Base-by-base conservation (phyloP, 2,797 vertebrate genomes). In the Petrocephalus schoutedeni region DNA sequence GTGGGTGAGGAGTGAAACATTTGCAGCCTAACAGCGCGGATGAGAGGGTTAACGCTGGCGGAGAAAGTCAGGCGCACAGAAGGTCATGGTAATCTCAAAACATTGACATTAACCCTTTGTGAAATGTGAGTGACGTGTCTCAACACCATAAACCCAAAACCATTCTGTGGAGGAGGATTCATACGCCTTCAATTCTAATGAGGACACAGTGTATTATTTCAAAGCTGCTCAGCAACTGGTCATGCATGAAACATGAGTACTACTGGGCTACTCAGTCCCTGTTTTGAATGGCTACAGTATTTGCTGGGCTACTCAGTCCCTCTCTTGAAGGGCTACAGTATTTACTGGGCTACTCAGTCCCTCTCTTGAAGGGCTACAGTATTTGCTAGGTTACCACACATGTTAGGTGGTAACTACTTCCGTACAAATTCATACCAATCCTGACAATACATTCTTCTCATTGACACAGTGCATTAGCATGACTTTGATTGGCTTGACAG, bases 21-120 rank as follows among this genome's bases (percentile, higher is more conserved):
- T 41, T 80, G 36, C 45, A 36, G 32, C 77, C 36, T n/a, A 21
- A 45, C 19, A 82, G 2, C 7, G 41, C n/a, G 45, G 36, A 5
- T 45, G 77, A 45, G 41, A 51, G 77, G 77, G 67, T 71, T 71
- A 71, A 71, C 14, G 12, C 32, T 71, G 67, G 67, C 4, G 67
- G 49, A 83, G 49, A 85, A 32, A 56, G 83, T 85, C 51, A 28
- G 12, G 21, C 4, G 2, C 53, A 32, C 9, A 23, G 23, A 85
- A 85, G 83, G 83, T 85, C 83, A 85, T 12, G 4, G 4, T 56
- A 85, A 85, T 14, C 14, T 28, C 83, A 56, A 28, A 28, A 28
- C 53, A 56, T 19, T 57, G 83, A 51, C 53, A 56, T 85, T 85
- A 85, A 85, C 83, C 83, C 83, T 85, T 85, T 32, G 9, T 23